Evolutionary conservation across 2,113 vertebrate species (phyloP).

Genomic region (Sander lucioperca): DNA sequence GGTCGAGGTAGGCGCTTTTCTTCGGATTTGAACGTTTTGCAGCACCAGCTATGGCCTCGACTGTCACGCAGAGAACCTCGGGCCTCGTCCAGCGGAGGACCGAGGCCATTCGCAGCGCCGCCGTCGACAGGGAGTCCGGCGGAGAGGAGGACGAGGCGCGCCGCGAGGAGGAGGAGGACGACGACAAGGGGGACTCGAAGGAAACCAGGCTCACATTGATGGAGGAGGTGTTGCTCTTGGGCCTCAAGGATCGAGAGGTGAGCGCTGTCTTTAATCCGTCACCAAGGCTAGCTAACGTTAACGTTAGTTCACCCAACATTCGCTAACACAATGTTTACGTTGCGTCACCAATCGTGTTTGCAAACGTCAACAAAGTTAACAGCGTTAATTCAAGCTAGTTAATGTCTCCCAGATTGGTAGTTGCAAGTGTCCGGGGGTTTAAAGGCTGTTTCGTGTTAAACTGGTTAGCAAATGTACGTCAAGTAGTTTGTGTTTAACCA

Average conservation of each 20-base stretch:
- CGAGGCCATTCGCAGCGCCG: conserved; percentile 93
- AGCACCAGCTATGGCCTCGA: conserved; percentile 85
- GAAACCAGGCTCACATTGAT: conserved; percentile 96
- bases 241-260: conserved; percentile 98
- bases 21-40: conserved; percentile 38
- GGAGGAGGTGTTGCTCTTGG: conserved; percentile 97
- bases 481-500: conserved; percentile 1
- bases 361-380: conserved; percentile 45
- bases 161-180: conserved; percentile 91
- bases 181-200: conserved; percentile 94
- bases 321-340: conserved; percentile 29
- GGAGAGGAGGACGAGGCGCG: conserved; percentile 88
- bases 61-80: conserved; percentile 92
- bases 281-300: background rate
- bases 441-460: background rate
- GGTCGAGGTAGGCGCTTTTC: conserved; percentile 45
- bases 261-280: conserved; percentile 13
- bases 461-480: background rate
- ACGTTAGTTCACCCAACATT: background rate
- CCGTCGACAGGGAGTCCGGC: conserved; percentile 86
- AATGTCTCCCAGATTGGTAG: background rate
- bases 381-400: background rate
- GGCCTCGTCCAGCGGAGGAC: conserved; percentile 97
- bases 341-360: conserved; percentile 10
- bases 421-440: background rate